Percentiles rank a stretch among this genome's conserved stretches.
phyloP scores from a whole-genome alignment of 2,888 invertebrate genomes.

The Stenchaetothrips biformis region DNA sequence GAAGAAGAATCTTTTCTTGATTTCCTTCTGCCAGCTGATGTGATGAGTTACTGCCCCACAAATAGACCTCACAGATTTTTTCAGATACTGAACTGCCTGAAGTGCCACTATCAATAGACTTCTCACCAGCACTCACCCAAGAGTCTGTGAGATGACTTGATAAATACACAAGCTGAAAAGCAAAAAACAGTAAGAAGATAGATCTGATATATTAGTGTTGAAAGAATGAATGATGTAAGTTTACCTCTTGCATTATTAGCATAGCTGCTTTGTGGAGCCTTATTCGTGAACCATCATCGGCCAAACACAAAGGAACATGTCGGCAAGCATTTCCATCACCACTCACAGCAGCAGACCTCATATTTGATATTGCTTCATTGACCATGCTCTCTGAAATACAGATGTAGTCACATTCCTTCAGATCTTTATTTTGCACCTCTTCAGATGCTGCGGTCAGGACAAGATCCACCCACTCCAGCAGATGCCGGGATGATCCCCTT shows the following conservation, averaged over 20 bases:
- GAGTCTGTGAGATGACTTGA: constrained; percentile 12
- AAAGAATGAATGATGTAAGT: not conserved
- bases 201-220: not conserved
- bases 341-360: constrained; percentile 32
- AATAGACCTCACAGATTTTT: constrained; percentile 53
- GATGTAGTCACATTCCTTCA: not conserved
- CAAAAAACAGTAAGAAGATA: not conserved
- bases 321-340: constrained; percentile 34
- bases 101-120: constrained; percentile 12
- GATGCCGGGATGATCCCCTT: constrained; percentile 55
- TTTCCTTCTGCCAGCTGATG: constrained; percentile 58
- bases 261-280: constrained; percentile 53
- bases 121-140: not conserved
- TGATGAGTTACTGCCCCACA: constrained; percentile 62
- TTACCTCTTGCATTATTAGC: constrained; percentile 51
- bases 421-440: constrained; percentile 7
- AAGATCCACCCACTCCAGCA: constrained; percentile 57
- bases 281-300: constrained; percentile 37
- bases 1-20: constrained; percentile 56
- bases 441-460: constrained; percentile 34
- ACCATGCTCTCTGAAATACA: constrained; percentile 8
- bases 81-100: not conserved
- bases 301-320: constrained; percentile 33
- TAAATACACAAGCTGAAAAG: not conserved
- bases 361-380: constrained; percentile 31